Evolutionary conservation across 2,888 invertebrate genomes (phyloP).

Genomic region (Stenchaetothrips biformis): DNA sequence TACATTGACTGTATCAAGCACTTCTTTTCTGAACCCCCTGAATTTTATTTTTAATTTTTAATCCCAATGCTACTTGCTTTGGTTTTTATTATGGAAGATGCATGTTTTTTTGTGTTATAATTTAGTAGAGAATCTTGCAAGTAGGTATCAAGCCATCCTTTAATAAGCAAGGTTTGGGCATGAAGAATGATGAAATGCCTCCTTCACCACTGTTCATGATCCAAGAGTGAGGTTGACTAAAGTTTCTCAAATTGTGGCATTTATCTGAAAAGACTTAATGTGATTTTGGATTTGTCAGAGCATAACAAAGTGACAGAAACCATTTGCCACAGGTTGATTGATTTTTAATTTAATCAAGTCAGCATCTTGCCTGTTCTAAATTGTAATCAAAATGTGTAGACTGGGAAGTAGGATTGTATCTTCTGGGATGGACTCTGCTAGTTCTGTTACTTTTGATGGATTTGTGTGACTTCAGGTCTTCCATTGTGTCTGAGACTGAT

Average conservation of each 20-base stretch:
- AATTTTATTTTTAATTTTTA: neutral
- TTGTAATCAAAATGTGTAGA: slow-evolving; percentile 18
- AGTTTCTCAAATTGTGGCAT: no score
- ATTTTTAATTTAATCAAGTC: neutral
- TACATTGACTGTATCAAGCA: neutral
- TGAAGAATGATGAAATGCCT: no score
- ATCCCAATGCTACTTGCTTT: neutral
- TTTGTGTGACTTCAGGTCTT: slow-evolving; percentile 23
- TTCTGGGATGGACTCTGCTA: neutral
- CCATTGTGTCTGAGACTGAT: slow-evolving; percentile 15
- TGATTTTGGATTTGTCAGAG: neutral
- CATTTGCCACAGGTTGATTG: neutral
- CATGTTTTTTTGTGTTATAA: neutral
- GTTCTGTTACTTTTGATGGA: slow-evolving; percentile 9
- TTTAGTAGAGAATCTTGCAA: neutral
- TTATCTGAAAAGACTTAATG: no score
- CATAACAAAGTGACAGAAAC: no score
- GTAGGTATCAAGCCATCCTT: neutral
- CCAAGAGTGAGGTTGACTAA: no score
- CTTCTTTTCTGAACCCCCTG: neutral
- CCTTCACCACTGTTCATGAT: no score
- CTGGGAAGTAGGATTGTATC: slow-evolving; percentile 7
- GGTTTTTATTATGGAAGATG: neutral
- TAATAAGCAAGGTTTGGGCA: no score
- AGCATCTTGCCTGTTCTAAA: neutral